Evolutionary conservation across 2,888 invertebrate species (phyloP).

Genomic region (Hyposoter dolosus): DNA sequence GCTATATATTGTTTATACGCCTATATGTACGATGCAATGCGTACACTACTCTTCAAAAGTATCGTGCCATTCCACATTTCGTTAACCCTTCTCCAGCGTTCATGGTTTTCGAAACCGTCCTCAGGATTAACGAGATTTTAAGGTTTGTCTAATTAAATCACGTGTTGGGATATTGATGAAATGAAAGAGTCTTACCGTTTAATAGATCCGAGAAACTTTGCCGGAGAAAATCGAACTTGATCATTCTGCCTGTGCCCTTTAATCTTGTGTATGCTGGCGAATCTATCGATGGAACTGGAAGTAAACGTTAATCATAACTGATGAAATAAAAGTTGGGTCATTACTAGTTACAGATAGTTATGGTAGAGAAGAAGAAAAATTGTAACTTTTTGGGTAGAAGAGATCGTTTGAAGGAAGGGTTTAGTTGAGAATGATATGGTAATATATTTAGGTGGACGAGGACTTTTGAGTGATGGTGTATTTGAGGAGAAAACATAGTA

Average conservation of each 20-base stretch:
- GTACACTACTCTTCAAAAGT: neutral
- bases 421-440: neutral
- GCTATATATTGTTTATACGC: slow-evolving; percentile 60
- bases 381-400: neutral
- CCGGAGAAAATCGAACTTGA: no score
- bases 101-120: neutral
- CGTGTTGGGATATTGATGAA: neutral
- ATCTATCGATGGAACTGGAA: no score
- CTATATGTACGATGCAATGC: slow-evolving; percentile 11
- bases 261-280: no score
- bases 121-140: neutral
- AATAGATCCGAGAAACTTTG: neutral
- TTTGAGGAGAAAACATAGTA: slow-evolving; percentile 17
- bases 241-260: no score
- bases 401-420: neutral
- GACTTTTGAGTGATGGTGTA: slow-evolving; percentile 12
- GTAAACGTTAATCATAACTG: no score
- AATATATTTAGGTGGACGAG: neutral
- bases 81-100: neutral
- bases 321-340: no score
- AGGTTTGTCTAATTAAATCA: neutral
- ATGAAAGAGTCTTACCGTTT: neutral
- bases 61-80: neutral
- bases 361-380: neutral
- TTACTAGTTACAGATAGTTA: no score